Evolutionary conservation across 2,888 invertebrate species (phyloP).

Genomic region (Ceriagrion tenellum): DNA sequence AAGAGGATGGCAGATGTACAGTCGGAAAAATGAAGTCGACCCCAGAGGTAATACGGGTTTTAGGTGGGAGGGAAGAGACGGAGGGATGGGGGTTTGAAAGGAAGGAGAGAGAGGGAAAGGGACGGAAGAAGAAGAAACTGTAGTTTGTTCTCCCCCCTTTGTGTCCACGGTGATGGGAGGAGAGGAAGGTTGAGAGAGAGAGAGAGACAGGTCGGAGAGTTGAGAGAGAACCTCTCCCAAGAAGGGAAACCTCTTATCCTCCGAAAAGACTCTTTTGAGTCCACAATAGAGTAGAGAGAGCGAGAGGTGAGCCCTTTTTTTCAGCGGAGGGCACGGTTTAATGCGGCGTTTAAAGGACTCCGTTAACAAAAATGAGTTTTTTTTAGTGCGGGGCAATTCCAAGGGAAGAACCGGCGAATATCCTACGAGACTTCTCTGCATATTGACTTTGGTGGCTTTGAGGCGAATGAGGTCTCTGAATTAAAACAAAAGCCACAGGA

Average conservation of each 20-base stretch:
- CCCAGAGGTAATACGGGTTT: neutral
- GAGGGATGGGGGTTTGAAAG: neutral
- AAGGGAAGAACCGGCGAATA: neutral
- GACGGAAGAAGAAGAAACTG: neutral
- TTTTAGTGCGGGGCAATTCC: neutral
- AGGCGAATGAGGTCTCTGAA: neutral
- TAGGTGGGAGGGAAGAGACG: neutral
- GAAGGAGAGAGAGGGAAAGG: neutral
- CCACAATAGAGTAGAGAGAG: neutral
- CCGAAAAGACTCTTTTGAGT: slow-evolving; percentile 29
- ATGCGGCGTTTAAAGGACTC: slow-evolving; percentile 8
- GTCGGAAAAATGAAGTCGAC: no score
- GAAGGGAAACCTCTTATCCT: slow-evolving; percentile 55
- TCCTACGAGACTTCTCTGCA: neutral
- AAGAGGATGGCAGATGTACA: neutral
- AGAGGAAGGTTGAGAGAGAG: neutral
- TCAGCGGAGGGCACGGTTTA: neutral
- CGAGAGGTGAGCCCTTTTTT: neutral
- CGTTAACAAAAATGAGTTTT: neutral
- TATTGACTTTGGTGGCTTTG: neutral
- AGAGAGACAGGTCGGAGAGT: neutral
- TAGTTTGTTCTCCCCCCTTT: neutral
- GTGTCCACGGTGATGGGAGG: neutral
- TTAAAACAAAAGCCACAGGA: neutral
- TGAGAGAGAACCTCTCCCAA: neutral